These are phyloP conservation scores for Melinaea marsaeus DNA, from an alignment of 2,888 invertebrate genomes.

Conservation along the genomic window DNA sequence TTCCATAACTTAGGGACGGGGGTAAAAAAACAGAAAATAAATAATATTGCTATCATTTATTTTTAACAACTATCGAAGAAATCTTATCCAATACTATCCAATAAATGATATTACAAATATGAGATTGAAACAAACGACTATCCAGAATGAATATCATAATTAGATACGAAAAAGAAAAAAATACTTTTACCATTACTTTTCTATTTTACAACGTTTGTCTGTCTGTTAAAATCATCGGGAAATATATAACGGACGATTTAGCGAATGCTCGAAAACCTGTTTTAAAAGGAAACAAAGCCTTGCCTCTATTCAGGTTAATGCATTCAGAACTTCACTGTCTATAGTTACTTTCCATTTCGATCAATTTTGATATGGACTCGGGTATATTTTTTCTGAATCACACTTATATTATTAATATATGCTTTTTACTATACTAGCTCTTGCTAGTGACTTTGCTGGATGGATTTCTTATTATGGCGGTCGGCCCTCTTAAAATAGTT, in stretches of 20 bases:
- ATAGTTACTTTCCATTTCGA: background rate
- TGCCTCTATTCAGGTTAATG: constrained; percentile 2
- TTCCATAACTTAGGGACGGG: too few relatives aligned
- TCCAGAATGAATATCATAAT: background rate
- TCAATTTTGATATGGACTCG: constrained; percentile 2
- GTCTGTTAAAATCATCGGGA: background rate
- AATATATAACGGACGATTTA: background rate
- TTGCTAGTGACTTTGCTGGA: too few relatives aligned
- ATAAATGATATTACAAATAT: background rate
- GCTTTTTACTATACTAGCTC: too few relatives aligned
- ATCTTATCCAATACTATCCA: too few relatives aligned
- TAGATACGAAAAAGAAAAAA: constrained; percentile 1
- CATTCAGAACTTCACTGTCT: constrained; percentile 6
- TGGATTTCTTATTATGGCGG: too few relatives aligned
- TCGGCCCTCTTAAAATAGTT: too few relatives aligned
- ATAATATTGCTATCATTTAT: too few relatives aligned
- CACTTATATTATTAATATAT: too few relatives aligned
- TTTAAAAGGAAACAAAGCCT: constrained; percentile 6
- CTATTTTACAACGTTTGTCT: background rate
- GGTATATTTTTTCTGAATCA: background rate
- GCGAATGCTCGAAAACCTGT: constrained; percentile 4
- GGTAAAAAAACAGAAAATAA: too few relatives aligned
- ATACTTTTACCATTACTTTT: background rate
- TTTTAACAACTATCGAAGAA: background rate
- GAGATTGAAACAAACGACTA: background rate